phyloP scores from a whole-genome alignment of 2,888 invertebrate genomes.

The Taphrorychus bicolor region DNA sequence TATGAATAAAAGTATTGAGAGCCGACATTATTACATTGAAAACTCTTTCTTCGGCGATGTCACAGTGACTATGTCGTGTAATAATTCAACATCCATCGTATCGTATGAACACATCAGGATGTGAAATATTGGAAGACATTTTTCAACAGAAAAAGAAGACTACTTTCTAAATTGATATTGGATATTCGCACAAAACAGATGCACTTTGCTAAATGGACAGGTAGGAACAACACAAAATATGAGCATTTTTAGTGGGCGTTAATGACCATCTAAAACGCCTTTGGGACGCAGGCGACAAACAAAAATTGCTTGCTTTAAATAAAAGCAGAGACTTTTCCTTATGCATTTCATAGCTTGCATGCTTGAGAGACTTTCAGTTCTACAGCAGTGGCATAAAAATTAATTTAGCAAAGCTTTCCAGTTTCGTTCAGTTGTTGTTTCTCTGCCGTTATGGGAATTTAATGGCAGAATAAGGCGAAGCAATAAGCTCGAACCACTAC shows the following conservation, averaged over 20 bases:
- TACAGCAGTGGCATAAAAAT: constrained; percentile 4
- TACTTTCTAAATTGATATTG: constrained; percentile 1
- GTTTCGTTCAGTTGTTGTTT: constrained; percentile 3
- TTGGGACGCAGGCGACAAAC: neutral
- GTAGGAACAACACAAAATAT: neutral
- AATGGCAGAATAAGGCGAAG: neutral
- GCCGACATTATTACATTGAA: neutral
- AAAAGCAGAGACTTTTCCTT: neutral
- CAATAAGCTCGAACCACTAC: neutral
- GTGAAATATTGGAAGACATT: neutral
- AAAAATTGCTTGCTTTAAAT: neutral
- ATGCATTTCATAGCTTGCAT: neutral
- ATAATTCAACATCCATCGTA: neutral
- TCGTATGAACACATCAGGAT: neutral
- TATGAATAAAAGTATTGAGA: neutral
- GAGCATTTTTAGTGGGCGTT: neutral
- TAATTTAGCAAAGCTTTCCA: constrained; percentile 9
- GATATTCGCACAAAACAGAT: neutral
- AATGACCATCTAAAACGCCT: neutral
- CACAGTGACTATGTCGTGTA: neutral
- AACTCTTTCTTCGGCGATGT: neutral
- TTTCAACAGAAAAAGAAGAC: neutral
- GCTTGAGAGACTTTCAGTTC: neutral
- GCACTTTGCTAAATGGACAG: neutral
- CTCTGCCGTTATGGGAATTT: neutral